Evolutionary conservation across 2,888 invertebrate species (phyloP).

Genomic region (Trileptium ribeirensis): DNA sequence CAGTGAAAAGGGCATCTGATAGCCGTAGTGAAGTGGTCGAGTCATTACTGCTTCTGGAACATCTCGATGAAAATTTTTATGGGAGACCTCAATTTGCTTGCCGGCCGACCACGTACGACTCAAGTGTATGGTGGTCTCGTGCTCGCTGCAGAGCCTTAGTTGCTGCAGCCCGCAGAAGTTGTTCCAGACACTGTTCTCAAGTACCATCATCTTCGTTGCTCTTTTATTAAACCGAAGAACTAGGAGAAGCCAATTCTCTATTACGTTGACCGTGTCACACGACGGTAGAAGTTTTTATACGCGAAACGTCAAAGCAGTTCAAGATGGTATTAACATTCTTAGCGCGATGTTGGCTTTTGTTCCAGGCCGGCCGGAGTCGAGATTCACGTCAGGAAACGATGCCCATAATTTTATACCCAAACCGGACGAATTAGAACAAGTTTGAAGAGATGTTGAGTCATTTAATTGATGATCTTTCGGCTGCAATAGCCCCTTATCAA

Average conservation of each 20-base stretch:
- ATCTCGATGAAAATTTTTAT: not conserved
- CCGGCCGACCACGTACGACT: not conserved
- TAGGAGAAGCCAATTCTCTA: conserved; percentile 51
- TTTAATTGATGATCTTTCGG: not conserved
- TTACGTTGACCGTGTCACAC: conserved; percentile 52
- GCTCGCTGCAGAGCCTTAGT: not conserved
- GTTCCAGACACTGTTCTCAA: not conserved
- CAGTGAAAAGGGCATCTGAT: no score
- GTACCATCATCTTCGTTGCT: not conserved
- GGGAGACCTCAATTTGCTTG: not conserved
- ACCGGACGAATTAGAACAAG: no score
- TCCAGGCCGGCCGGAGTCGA: no score
- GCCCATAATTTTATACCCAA: no score
- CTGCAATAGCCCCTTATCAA: not conserved
- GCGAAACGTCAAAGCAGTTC: conserved; percentile 53
- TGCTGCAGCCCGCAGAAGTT: not conserved
- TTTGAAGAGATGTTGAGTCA: no score
- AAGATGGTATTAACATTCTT: conserved; percentile 52
- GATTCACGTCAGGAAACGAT: no score
- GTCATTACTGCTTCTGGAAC: not conserved
- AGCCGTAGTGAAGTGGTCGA: not conserved
- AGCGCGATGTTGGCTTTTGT: conserved; percentile 47
- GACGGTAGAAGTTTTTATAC: conserved; percentile 53
- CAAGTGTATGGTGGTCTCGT: not conserved
- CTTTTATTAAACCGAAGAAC: conserved; percentile 23